These are phyloP conservation scores for Scortum barcoo DNA, from an alignment of 2,113 vertebrate genomes.

Conservation along the genomic window DNA sequence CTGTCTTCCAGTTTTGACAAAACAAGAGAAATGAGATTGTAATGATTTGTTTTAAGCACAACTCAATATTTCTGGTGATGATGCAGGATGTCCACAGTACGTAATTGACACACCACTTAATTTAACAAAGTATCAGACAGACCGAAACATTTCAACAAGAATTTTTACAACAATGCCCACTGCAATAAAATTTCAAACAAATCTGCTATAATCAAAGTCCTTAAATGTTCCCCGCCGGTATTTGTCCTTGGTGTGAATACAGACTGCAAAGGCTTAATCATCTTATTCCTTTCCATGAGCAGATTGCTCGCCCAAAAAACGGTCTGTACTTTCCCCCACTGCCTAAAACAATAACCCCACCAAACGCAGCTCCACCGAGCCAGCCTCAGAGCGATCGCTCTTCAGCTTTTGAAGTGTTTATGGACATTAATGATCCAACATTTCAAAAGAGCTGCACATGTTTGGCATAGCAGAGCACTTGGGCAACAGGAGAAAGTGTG, in stretches of 20 bases:
- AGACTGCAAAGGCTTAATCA: conserved; percentile 49
- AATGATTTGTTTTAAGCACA: conserved; percentile 4
- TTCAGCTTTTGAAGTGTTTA: conserved; percentile 73
- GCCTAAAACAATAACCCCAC: conserved; percentile 73
- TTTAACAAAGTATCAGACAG: conserved; percentile 24
- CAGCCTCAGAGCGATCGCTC: conserved; percentile 59
- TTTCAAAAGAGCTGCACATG: conserved; percentile 80
- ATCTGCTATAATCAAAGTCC: conserved; percentile 38
- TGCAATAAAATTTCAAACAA: conserved; percentile 43
- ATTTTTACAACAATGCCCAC: conserved; percentile 23
- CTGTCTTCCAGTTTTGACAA: conserved; percentile 1
- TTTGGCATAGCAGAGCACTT: conserved; percentile 67
- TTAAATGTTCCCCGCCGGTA: conserved; percentile 48
- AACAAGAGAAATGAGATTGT: conserved; percentile 22
- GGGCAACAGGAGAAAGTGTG: conserved; percentile 47
- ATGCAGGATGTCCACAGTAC: background rate
- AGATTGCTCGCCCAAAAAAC: conserved; percentile 46
- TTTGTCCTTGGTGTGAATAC: conserved; percentile 66
- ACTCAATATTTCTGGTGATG: background rate
- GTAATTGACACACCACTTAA: background rate
- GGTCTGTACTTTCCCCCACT: conserved; percentile 44
- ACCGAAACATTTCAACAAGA: background rate
- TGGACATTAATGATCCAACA: conserved; percentile 75
- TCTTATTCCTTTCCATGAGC: conserved; percentile 63
- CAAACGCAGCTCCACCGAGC: conserved; percentile 41